These are phyloP conservation scores for Trematomus loennbergii DNA, from an alignment of 2,113 vertebrate genomes.

Conservation along the genomic window DNA sequence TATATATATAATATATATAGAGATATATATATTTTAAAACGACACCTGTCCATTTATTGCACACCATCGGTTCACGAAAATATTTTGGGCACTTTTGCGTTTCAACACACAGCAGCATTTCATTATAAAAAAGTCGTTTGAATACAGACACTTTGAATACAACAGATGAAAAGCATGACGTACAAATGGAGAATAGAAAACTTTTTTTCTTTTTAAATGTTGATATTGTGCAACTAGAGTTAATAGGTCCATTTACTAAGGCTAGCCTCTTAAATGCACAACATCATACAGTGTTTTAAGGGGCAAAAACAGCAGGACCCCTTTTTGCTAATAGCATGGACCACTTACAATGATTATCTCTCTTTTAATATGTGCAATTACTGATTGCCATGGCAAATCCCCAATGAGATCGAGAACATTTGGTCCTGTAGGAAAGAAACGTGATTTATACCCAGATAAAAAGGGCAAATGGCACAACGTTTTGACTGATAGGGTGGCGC, in stretches of 20 bases:
- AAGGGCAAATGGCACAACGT: constrained; percentile 72
- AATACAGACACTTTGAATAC: constrained; percentile 62
- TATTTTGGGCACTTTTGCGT: constrained; percentile 82
- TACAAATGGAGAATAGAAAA: constrained; percentile 74
- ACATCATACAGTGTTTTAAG: constrained; percentile 75
- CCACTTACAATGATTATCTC: constrained; percentile 75
- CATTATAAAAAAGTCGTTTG: constrained; percentile 75
- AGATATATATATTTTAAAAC: constrained; percentile 51
- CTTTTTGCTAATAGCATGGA: constrained; percentile 58
- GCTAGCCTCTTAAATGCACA: constrained; percentile 75
- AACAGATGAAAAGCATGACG: constrained; percentile 64
- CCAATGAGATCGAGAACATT: constrained; percentile 73
- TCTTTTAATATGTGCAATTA: constrained; percentile 72
- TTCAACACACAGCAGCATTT: constrained; percentile 84
- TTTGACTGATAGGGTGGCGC: constrained; percentile 44
- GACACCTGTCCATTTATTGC: constrained; percentile 81
- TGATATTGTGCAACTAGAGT: constrained; percentile 79
- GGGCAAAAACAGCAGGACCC: constrained; percentile 58
- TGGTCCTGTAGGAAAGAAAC: constrained; percentile 71
- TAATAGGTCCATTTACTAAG: constrained; percentile 79
- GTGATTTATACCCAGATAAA: constrained; percentile 58
- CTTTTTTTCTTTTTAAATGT: constrained; percentile 29
- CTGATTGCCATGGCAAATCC: constrained; percentile 78
- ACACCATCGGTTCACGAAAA: constrained; percentile 82
- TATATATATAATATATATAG: constrained; percentile 8